These are phyloP conservation scores for Tringa solitaria DNA, from an alignment of 2,113 vertebrate genomes.

Conservation along the genomic window DNA sequence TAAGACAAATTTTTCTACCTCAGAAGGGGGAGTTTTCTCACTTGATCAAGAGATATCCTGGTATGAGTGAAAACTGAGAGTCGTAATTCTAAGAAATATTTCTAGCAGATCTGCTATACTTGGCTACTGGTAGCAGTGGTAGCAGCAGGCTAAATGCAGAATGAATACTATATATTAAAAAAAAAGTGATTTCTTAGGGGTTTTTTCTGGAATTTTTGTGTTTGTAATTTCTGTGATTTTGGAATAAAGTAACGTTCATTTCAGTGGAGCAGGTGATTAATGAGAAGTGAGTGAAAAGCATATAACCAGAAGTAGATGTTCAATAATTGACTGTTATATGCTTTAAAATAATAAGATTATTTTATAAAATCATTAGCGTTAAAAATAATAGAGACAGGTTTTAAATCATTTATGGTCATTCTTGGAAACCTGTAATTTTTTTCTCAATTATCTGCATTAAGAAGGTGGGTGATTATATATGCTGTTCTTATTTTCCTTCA, in stretches of 20 bases:
- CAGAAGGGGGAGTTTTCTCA: not conserved
- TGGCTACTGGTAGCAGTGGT: not conserved
- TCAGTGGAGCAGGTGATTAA: not conserved
- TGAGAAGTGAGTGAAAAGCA: not conserved
- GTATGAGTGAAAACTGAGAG: not conserved
- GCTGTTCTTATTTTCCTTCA: not conserved
- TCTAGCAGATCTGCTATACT: not conserved
- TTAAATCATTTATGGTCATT: not conserved
- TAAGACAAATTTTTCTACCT: not conserved
- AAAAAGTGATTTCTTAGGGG: not conserved
- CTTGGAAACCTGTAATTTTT: not conserved
- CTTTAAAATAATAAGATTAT: not conserved
- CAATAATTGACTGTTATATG: rapidly evolving
- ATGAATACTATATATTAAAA: not conserved
- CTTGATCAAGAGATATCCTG: not conserved
- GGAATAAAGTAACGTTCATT: not conserved
- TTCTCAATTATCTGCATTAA: not conserved
- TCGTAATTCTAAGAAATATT: not conserved
- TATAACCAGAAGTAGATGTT: not conserved
- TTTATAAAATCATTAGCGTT: not conserved
- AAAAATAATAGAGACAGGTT: not conserved
- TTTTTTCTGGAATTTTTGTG: not conserved
- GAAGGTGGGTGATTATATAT: not conserved
- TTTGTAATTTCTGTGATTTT: not conserved
- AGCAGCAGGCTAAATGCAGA: not conserved